Evolutionary conservation across 2,797 vertebrate genomes (phyloP), one percentile per base, ranked within the genome.

Genomic region (Bufotes viridis): DNA sequence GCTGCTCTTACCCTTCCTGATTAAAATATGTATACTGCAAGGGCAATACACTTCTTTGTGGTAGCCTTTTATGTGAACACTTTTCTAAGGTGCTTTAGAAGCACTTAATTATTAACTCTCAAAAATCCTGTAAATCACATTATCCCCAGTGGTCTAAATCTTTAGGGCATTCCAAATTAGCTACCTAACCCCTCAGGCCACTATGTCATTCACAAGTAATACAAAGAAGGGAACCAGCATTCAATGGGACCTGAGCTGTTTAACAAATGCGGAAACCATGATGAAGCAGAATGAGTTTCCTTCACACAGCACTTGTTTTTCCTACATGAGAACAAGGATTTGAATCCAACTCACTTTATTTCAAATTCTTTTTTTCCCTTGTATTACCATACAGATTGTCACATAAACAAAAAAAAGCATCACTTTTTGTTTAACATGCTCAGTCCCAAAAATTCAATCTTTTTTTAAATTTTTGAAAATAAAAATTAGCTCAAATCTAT

Each of bases 41-140:
- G 75, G 75, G 74, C 72, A 89, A 87, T 89, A 89, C 88, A 87
- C 80, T 78, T 65, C 84, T 87, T 89, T 89, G 84, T 82, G 55
- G 55, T 53, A 79, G 88, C 53, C 63, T 89, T 89, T 85, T 89
- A 87, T 89, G 88, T 89, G 72, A 89, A 87, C n/a, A 81, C 63
- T 89, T 86, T 87, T 87, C 84, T 89, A 87, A 89, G 85, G 88
- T 89, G 88, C 88, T 86, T 89, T 89, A 89, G 72, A 89, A 87
- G 84, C 82, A 89, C 88, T 87, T 89, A 89, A 89, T 89, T 87
- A 89, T 89, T 89, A 89, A 89, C 88, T 89, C 85, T 89, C 80
- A 87, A 89, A 85, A 89, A 89, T 89, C 88, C 85, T 87, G 88
- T 89, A 89, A 89, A 89, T 89, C 88, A 83, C 88, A 89, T 89